These are phyloP conservation scores for Junonia oenone DNA, from an alignment of 2,888 invertebrate species.

Conservation along the genomic window DNA sequence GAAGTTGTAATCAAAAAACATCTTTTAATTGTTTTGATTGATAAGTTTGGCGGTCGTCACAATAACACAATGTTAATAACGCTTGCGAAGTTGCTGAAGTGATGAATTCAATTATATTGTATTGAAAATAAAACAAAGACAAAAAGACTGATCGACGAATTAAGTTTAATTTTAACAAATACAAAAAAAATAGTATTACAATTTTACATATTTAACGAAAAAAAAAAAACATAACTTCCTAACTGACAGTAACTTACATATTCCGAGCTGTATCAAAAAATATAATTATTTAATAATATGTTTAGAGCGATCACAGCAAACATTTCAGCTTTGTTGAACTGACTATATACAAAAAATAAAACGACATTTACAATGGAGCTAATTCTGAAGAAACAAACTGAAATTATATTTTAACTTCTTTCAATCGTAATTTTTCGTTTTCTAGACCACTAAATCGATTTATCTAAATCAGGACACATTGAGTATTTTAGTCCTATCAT, in stretches of 20 bases:
- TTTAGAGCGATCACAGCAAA: conserved; percentile 38
- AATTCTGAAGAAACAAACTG: conserved; percentile 9
- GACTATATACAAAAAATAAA: conserved; percentile 5
- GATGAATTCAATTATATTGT: too few relatives aligned
- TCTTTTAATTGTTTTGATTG: too few relatives aligned
- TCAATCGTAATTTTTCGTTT: too few relatives aligned
- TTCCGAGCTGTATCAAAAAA: conserved; percentile 4
- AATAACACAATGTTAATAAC: too few relatives aligned
- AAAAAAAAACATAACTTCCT: background rate
- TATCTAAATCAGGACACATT: conserved; percentile 4
- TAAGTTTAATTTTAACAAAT: background rate
- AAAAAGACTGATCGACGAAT: background rate
- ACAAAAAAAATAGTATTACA: background rate
- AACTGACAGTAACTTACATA: conserved; percentile 1
- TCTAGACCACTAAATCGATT: too few relatives aligned
- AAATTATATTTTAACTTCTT: too few relatives aligned
- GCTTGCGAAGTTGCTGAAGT: too few relatives aligned
- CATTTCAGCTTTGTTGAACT: conserved; percentile 43
- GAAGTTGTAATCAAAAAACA: too few relatives aligned
- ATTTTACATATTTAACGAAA: background rate
- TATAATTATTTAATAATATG: conserved; percentile 15
- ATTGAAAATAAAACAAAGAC: background rate
- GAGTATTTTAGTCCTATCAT: background rate
- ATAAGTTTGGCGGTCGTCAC: too few relatives aligned
- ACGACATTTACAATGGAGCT: background rate